Evolutionary conservation across 2,113 vertebrate species (phyloP).

Genomic region (Callionymus lyra): DNA sequence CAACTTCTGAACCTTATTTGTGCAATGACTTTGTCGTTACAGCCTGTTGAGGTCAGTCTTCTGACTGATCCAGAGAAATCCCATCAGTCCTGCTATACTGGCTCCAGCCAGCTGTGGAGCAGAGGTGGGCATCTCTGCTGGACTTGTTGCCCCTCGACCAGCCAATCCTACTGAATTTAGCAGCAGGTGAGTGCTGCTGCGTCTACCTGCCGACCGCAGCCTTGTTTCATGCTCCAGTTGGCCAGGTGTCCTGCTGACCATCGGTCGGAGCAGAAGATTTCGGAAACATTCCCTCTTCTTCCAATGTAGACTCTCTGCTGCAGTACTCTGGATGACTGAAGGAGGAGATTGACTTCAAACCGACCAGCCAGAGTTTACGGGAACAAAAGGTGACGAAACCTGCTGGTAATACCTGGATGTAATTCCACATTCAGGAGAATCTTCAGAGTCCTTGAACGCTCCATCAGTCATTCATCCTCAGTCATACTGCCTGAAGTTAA

Average conservation of each 20-base stretch:
- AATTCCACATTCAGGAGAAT: conserved; percentile 25
- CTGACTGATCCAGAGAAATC: not conserved
- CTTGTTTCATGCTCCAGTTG: conserved; percentile 53
- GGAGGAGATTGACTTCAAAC: not conserved
- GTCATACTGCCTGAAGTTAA: conserved; percentile 26
- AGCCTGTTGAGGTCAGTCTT: not conserved
- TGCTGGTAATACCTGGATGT: conserved; percentile 30
- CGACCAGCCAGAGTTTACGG: conserved; percentile 12
- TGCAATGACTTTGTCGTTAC: too few relatives aligned
- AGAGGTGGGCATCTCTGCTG: conserved; percentile 21
- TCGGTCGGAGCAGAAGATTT: conserved; percentile 16
- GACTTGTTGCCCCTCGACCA: conserved; percentile 24
- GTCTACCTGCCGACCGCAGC: conserved; percentile 41
- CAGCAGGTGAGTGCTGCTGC: conserved; percentile 50
- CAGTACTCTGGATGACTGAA: too few relatives aligned
- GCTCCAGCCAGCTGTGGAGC: conserved; percentile 5
- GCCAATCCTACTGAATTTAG: conserved; percentile 56
- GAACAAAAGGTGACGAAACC: conserved; percentile 17
- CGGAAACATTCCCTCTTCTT: not conserved
- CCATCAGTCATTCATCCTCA: conserved; percentile 28
- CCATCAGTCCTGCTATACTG: not conserved
- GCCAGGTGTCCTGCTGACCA: conserved; percentile 38
- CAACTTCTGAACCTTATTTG: too few relatives aligned
- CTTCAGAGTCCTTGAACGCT: conserved; percentile 37
- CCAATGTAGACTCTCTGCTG: not conserved